Base-by-base conservation (phyloP, 2,113 vertebrate genomes). In the Erythrocebus patas region DNA sequence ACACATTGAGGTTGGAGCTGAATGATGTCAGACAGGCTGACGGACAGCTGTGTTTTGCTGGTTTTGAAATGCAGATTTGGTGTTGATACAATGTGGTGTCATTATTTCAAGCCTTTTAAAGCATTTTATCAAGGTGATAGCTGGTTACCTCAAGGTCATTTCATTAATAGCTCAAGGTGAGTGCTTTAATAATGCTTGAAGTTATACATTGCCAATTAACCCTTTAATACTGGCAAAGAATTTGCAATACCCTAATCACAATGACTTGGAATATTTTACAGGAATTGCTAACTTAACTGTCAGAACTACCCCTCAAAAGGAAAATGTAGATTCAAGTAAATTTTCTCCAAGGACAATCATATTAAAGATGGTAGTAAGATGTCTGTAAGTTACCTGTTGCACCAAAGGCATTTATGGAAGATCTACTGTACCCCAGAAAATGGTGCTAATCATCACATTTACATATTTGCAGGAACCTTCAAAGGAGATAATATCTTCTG, bases 61-160 rank as follows among this genome's bases (percentile, higher is more conserved):
- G 61, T 95, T 98, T 97, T 98, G 91, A 98, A 98, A 98, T 97
- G 95, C 66, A 96, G 95, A 95, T 96, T 86, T 92, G 25, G 30
- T n/a, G 78, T 45, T 57, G 95, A 90, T 92, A 97, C 48, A 95
- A 91, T 48, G 61, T 8, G 17, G n/a, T 92, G 40, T 87, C 95
- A 55, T 97, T 98, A 98, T 88, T 90, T 90, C 61, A 93, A 43
- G 59, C 57, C 83, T 96, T 90, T 55, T 48, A 73, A 92, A 89
- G 64, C 48, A 88, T 96, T 96, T 88, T 79, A 52, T 91, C 59
- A 90, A 48, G 91, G 66, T 86, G 87, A 96, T 94, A 96, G 88
- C 92, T 64, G 59, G 52, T 76, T 96, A 57, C 59, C 85, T 97
- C 91, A 97, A 96, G 81, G 92, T 96, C 55, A 78, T 95, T 97